Base-by-base conservation (phyloP, 2,797 vertebrate genomes). In the Oryzias sinensis region DNA sequence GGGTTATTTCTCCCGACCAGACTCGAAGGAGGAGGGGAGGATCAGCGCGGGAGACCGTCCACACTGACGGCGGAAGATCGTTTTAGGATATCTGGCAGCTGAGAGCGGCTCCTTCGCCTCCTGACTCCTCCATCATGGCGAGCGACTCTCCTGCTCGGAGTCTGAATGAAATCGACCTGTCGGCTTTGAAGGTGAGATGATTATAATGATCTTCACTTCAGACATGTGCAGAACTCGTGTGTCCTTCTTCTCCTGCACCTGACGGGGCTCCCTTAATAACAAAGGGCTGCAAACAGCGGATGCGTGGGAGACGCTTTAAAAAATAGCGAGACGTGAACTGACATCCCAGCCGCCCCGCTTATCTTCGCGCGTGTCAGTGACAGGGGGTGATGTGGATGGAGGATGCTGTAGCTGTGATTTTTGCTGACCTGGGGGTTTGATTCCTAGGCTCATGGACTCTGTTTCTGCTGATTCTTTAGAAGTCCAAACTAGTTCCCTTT, bases 121-220 rank as follows among this genome's bases (percentile, higher is more conserved):
- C 87, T 81, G 49, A 74, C 78, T 71, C 77, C 87, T 81, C 80
- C 77, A 94, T 93, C 85, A 96, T 97, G 96, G 95, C 95, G 91
- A 96, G 94, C 77, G 96, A 98, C 81, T 96, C 95, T 60, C 95
- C 95, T 29, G 95, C 94, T 62, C 92, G 94, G 77, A 95, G 95
- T 88, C 89, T 96, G 93, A 94, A 95, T 75, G 95, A 97, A 82
- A 97, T 96, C 67, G 95, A 98, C 86, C 93, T 98, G 56, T 94
- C 94, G 45, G 90, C 94, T 68, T 76, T 97, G 85, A 93, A 93
- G 94, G 96, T 98, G 80, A 95, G 95, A 71, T n/a, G 17, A 22
- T n/a, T n/a, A n/a, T 49, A 94, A 71, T n/a, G 16, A 22, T 49
- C 5, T 43, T 11, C 15, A 41, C 6, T 43, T 11, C 15, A 41